A percentile compares a stretch with the other conserved stretches of the same genome.
Conservation (phyloP, 2,888 invertebrate species). For the Sinhomidia bicolor region DNA sequence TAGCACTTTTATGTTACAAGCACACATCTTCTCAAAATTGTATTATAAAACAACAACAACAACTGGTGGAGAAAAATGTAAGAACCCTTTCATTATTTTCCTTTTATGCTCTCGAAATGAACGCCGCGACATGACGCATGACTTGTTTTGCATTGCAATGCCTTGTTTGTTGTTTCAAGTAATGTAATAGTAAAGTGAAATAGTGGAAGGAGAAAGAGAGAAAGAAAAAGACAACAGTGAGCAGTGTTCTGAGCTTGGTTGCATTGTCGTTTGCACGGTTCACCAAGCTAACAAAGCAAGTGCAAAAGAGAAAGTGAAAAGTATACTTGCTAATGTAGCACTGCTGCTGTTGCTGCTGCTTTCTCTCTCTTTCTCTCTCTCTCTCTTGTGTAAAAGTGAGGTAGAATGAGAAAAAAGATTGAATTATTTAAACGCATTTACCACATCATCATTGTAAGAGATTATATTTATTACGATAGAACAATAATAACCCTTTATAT, state of each 20-base stretch:
- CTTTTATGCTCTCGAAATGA: not conserved
- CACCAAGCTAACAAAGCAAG: not conserved
- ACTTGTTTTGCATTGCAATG: not conserved
- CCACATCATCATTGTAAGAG: conserved; percentile 52
- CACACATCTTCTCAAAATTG: not conserved
- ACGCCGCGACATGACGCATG: not conserved
- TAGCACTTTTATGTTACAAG: not conserved
- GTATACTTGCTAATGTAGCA: not conserved
- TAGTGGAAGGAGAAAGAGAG: not conserved
- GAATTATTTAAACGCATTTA: conserved; percentile 17
- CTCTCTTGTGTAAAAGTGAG: not conserved
- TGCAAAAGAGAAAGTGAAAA: not conserved
- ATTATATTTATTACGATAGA: conserved; percentile 59
- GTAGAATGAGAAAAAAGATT: not conserved
- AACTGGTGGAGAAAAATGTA: not conserved
- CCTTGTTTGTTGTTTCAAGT: not conserved
- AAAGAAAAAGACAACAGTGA: not conserved
- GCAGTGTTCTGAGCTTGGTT: not conserved
- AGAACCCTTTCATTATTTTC: not conserved
- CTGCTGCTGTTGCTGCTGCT: not conserved
- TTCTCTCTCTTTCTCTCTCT: no score
- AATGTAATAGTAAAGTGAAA: not conserved
- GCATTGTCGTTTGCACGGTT: not conserved
- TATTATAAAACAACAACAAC: not conserved
- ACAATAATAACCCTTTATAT: conserved; percentile 50